Conservation (phyloP, 2,888 invertebrate species). For the Eilema griseolum region DNA sequence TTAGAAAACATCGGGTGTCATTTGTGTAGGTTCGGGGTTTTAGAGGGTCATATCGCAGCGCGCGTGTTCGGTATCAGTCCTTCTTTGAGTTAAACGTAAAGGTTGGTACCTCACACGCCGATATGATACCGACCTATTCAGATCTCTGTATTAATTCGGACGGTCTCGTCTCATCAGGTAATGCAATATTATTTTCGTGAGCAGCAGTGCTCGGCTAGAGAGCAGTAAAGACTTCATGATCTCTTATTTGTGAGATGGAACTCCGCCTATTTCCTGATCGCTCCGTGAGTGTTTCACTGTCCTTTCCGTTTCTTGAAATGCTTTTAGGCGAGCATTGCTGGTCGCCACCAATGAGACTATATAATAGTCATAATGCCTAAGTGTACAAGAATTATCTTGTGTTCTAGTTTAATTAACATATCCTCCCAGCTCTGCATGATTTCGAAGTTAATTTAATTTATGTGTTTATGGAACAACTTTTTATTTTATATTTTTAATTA, state of each 20-base stretch:
- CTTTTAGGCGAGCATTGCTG: slow-evolving; percentile 22
- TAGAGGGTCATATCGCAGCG: neutral
- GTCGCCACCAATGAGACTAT: slow-evolving; percentile 17
- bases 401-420: slow-evolving; percentile 19
- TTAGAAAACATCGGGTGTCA: neutral
- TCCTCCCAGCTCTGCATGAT: slow-evolving; percentile 5
- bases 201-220: slow-evolving; percentile 19
- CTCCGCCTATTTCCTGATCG: slow-evolving; percentile 54
- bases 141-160: neutral
- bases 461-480: slow-evolving; percentile 17
- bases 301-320: slow-evolving; percentile 20
- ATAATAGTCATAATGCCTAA: slow-evolving; percentile 21
- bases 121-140: neutral
- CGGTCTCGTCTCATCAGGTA: slow-evolving; percentile 3
- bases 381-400: slow-evolving; percentile 14
- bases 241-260: slow-evolving; percentile 50
- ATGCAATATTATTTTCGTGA: neutral
- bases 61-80: neutral
- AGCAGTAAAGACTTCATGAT: slow-evolving; percentile 22
- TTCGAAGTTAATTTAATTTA: slow-evolving; percentile 14
- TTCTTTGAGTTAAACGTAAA: neutral
- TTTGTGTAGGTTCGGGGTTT: neutral
- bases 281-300: slow-evolving; percentile 23
- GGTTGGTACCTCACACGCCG: slow-evolving; percentile 3
- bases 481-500: slow-evolving; percentile 16